Conservation (phyloP, 2,797 vertebrate species). For the Sebastes paucispinis region DNA sequence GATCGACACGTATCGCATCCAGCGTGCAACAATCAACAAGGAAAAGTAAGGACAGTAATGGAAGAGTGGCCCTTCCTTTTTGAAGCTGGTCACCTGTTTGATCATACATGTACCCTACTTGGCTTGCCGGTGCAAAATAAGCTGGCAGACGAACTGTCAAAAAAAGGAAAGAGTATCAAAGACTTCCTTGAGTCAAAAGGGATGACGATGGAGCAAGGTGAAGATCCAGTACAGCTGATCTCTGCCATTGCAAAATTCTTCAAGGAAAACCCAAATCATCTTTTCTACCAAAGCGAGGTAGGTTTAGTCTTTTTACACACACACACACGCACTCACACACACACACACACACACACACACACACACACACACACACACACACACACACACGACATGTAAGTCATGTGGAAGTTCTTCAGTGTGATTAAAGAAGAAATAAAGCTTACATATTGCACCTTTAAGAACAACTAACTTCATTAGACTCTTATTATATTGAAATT, state of each 20-base stretch:
- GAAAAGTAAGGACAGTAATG: not conserved
- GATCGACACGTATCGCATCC: not conserved
- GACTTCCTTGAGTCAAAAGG: not conserved
- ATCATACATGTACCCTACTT: not conserved
- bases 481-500: too few species aligned
- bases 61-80: not conserved
- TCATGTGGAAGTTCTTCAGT: too few species aligned
- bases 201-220: not conserved
- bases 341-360: too few species aligned
- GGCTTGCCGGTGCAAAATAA: not conserved
- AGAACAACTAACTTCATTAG: too few species aligned
- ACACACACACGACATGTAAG: too few species aligned
- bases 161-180: not conserved
- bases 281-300: not conserved
- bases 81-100: conserved; percentile 4
- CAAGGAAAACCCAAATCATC: not conserved
- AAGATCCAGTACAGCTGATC: not conserved
- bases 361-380: too few species aligned
- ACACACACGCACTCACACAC: too few species aligned
- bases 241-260: not conserved
- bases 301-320: too few species aligned
- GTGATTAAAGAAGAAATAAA: too few species aligned
- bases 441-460: too few species aligned
- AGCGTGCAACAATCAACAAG: not conserved
- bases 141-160: not conserved